Base-by-base conservation (phyloP, 1,140 invertebrate genomes). In the Asbolus verrucosus region DNA sequence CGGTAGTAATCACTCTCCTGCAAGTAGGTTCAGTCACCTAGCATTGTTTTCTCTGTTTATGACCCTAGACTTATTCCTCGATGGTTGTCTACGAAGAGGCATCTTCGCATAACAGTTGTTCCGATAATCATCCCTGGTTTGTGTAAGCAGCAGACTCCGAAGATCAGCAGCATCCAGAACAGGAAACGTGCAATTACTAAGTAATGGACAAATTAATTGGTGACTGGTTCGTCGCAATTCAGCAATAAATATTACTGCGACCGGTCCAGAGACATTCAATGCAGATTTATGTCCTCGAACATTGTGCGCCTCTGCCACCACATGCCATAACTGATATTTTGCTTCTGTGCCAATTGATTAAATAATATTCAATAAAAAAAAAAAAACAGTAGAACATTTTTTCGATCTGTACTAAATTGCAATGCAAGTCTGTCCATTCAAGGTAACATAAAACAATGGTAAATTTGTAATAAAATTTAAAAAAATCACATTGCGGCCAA, bases 201-300 rank as follows among this genome's bases (percentile, higher is more conserved):
- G 41, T 67, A 71, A 59, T 69, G 63, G 74, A 76, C 74, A 76
- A 76, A 76, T 76, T 76, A 76, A 76, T 76, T 76, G 74, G 72
- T 74, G 70, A 74, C 72, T 74, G 67, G 67, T 69, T 72, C 66
- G 59, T 68, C 50, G 67, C 65, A 65, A 65, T 70, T 67, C 67
- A 68, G 13, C 71, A 59, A 69, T 67, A 72, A 72, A 74, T 72
- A 74, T 70, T 30, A 24, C 33, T 21, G 46, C 46, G 46, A 54
- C 46, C 67, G 31, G 63, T 67, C 62, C 38, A 61, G 61, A 60
- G 61, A 63, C 65, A 74, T 74, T 74, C 72, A 70, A 74, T 74
- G 65, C 69, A 71, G 69, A 74, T 74, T 71, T 70, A 70, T 70
- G 18, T 36, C 60, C 18, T 38, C 46, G 2, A 41, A 30, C 46